A percentile compares a stretch with the other conserved stretches of the same genome.
Conservation (phyloP, 1,140 invertebrate species). For the Phenacoccus solenopsis region DNA sequence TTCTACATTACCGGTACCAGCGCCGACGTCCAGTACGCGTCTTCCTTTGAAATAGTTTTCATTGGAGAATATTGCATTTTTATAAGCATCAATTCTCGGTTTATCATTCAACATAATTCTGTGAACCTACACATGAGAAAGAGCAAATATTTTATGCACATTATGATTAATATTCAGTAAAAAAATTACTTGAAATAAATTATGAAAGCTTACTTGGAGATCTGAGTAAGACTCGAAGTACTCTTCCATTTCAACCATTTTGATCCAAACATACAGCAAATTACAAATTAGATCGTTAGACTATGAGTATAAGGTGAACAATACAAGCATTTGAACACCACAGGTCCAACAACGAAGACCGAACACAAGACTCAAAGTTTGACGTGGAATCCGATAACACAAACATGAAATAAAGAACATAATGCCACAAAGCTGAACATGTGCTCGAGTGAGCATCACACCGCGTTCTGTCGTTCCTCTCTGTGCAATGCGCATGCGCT, state of each 20-base stretch:
- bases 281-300: too few species aligned
- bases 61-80: conserved; percentile 81
- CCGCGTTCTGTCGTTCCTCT: too few species aligned
- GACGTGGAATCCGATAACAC: too few species aligned
- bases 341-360: too few species aligned
- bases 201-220: conserved; percentile 12
- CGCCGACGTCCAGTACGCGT: conserved; percentile 81
- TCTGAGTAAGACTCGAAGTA: conserved; percentile 20
- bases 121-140: conserved; percentile 44
- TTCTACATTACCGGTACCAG: conserved; percentile 53
- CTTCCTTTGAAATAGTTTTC: conserved; percentile 54
- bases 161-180: not conserved
- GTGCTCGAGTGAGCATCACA: too few species aligned
- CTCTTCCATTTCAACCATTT: not conserved
- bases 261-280: not conserved
- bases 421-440: too few species aligned
- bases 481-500: too few species aligned
- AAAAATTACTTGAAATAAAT: not conserved
- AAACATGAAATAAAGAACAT: too few species aligned
- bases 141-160: not conserved
- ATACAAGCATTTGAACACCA: too few species aligned
- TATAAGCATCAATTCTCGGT: conserved; percentile 82
- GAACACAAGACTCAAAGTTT: too few species aligned
- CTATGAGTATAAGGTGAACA: too few species aligned
- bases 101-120: conserved; percentile 67